Base-by-base conservation (phyloP, 2,797 vertebrate genomes). In the Lithobates pipiens region DNA sequence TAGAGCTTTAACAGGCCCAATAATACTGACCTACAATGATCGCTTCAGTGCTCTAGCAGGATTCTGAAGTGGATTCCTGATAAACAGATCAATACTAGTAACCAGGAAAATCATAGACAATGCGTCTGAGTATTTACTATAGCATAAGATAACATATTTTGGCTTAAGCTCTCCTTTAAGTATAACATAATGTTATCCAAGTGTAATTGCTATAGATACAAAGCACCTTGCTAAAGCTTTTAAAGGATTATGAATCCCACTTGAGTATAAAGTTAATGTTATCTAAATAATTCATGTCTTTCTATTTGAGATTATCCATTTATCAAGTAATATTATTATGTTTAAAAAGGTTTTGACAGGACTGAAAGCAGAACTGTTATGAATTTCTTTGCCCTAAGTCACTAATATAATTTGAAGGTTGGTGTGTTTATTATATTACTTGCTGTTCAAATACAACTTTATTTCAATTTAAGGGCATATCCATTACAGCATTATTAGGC, bases 241-340 rank as follows among this genome's bases (percentile, higher is more conserved):
- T 86, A 82, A 82, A 82, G 32, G 73, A 76, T 86, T 86, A 77
- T 25, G 46, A 69, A 68, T 42, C 29, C 15, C 85, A 63, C 85
- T 77, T 71, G 79, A 54, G 73, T 65, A 65, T 70, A 34, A 57
- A 42, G 73, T 25, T 86, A 86, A 76, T 86, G 76, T 54, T 86
- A 73, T 86, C 80, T 82, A 67, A 86, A 82, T 86, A 77, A 77
- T 86, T 73, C 57, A 86, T 86, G 57, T 32, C 70, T 77, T 73
- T 86, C 57, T 82, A 83, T 78, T 86, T 39, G n/a, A 63, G 39
- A 46, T 44, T 72, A 70, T 81, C 81, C 73, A 77, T 77, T 82
- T n/a, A 86, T 86, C 16, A 78, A 77, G 80, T 63, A 80, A 82
- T 82, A 76, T 72, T 67, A 86, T 82, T 72, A 25, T 32, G 21